Base-by-base conservation (phyloP, 2,888 invertebrate species). In the Lacanobia wlatinum region DNA sequence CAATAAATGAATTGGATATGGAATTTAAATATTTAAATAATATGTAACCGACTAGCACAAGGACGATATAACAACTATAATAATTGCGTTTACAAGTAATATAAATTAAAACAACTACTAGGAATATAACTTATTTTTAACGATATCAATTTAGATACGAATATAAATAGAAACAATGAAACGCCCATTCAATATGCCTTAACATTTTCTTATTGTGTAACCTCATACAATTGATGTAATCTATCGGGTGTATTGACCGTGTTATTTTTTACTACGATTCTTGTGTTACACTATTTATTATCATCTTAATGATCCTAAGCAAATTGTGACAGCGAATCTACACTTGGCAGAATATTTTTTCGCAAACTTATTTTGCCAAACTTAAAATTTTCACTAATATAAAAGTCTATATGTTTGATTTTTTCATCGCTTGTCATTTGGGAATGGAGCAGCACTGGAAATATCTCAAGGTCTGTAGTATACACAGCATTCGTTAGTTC, bases 381-480 rank as follows among this genome's bases (percentile, higher is more conserved):
- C 12, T n/a, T 21, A 60, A 77, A 53, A 73, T 69, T 78, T 73
- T 80, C 75, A 79, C 75, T 76, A 77, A 82, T 77, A 83, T 72
- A 60, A 82, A 87, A 84, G 72, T 87, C 73, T 85, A 65, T 83
- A 82, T 89, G 85, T 87, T 89, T 87, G 78, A 83, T 89, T 92
- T 92, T 90, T 90, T 86, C 92, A 92, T 92, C 91, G 94, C 95
- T 94, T 93, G 81, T 92, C 94, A 89, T 90, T 91, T 86, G 93
- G 93, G 92, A 88, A 89, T 74, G 93, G 93, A 92, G 93, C 96
- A 98, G 98, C 98, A 98, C 95, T 98, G 98, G 98, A 98, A 97
- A 95, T 97, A 98, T 95, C 96, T 97, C 91, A 98, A 98, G 98
- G 98, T 98, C 97, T 96, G 97, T 97, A 95, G 90, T 83, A 92